Conservation (phyloP, 2,888 invertebrate genomes). For the Tanaodytes sp. region DNA sequence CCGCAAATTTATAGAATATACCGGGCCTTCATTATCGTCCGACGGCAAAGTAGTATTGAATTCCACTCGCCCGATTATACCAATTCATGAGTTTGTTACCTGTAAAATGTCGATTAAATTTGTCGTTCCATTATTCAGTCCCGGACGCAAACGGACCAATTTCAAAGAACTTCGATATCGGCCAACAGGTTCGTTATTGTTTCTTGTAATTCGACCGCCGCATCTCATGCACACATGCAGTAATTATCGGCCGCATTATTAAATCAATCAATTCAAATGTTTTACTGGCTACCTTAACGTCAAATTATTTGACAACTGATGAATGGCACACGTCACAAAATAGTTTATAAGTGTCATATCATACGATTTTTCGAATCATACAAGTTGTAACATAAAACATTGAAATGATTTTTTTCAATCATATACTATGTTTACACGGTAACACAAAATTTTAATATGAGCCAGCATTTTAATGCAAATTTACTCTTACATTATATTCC, state of each 20-base stretch:
- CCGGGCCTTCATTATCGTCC: constrained; percentile 51
- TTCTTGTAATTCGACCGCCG: not conserved
- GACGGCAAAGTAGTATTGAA: constrained; percentile 43
- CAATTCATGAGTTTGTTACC: constrained; percentile 46
- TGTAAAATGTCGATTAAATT: constrained; percentile 45
- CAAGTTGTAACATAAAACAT: too few species aligned
- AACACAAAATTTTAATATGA: too few species aligned
- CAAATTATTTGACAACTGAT: too few species aligned
- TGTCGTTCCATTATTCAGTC: constrained; percentile 43
- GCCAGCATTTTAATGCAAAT: too few species aligned
- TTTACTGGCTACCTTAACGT: constrained; percentile 13
- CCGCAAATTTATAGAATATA: constrained; percentile 48
- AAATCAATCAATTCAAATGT: constrained; percentile 30
- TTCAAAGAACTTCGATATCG: constrained; percentile 24
- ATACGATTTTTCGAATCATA: too few species aligned
- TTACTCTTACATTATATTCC: too few species aligned
- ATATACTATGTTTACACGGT: too few species aligned
- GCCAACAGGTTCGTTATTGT: constrained; percentile 17
- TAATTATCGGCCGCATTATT: constrained; percentile 18
- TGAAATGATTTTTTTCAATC: too few species aligned
- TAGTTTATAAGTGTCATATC: too few species aligned
- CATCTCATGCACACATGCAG: not conserved
- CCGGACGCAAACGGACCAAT: not conserved
- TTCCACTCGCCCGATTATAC: constrained; percentile 35
- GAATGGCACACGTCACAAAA: too few species aligned